phyloP scores from a whole-genome alignment of 2,797 vertebrate genomes.

The Sebastiscus albofasciatus region DNA sequence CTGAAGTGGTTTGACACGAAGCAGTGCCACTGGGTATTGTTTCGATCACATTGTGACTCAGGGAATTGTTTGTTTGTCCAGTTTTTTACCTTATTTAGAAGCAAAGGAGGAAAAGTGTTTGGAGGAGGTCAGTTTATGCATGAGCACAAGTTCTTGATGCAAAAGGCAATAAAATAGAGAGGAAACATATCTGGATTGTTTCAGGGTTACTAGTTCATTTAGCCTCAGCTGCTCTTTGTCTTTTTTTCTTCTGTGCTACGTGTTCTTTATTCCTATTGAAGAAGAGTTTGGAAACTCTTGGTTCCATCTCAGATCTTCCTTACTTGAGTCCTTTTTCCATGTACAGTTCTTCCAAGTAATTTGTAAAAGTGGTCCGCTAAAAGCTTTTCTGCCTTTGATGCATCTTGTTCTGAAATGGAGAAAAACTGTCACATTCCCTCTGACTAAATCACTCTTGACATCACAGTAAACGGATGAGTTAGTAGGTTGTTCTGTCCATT shows the following conservation, averaged over 20 bases:
- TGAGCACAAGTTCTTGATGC: not conserved
- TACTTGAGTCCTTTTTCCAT: conserved; percentile 34
- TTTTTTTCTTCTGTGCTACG: not conserved
- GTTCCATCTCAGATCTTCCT: conserved; percentile 50
- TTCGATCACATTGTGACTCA: conserved; percentile 39
- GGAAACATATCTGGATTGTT: not conserved
- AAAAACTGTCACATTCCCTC: conserved; percentile 28
- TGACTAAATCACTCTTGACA: conserved; percentile 18
- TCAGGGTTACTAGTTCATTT: conserved; percentile 10
- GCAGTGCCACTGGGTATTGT: conserved; percentile 47
- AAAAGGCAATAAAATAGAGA: not conserved
- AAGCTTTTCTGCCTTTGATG: conserved; percentile 58
- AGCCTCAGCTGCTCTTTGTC: conserved; percentile 43
- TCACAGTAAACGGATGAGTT: conserved; percentile 18
- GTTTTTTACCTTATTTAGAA: conserved; percentile 28
- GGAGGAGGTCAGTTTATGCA: not conserved
- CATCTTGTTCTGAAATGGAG: conserved; percentile 40
- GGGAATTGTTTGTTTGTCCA: conserved; percentile 39
- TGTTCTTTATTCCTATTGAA: conserved; percentile 12
- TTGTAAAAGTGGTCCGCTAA: conserved; percentile 55
- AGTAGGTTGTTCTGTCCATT: not conserved
- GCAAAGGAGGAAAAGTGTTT: conserved; percentile 12
- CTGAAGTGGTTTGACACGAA: conserved; percentile 47
- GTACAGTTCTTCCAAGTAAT: conserved; percentile 37
- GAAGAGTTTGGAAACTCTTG: conserved; percentile 43